Evolutionary conservation across 2,888 invertebrate genomes (phyloP).

Genomic region (Rhagonycha lutea): DNA sequence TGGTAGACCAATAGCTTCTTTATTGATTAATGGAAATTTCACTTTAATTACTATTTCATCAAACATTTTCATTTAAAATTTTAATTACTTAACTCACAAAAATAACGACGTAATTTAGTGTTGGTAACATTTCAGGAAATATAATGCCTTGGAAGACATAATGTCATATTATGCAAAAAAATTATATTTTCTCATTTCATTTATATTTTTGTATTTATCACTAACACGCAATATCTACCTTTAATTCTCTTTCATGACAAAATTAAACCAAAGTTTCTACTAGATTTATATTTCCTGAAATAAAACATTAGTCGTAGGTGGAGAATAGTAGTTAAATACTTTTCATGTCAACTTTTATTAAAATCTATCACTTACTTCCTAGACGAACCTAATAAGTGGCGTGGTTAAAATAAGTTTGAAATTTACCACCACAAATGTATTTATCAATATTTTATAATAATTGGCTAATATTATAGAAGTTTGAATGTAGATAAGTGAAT

Average conservation of each 20-base stretch:
- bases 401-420: not conserved
- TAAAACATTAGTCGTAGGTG: not conserved
- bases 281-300: not conserved
- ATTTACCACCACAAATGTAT: not conserved
- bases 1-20: not conserved
- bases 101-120: not conserved
- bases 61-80: not conserved
- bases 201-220: not conserved
- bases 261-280: not conserved
- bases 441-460: not conserved
- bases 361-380: not conserved
- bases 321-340: not conserved
- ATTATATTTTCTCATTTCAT: not conserved
- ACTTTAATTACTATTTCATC: not conserved
- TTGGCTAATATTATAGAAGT: not conserved
- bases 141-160: not conserved
- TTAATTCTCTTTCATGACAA: not conserved
- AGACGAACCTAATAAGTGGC: not conserved
- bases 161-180: not conserved
- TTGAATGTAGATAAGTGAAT: too few relatives aligned
- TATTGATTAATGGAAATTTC: not conserved
- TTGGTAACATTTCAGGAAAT: not conserved
- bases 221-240: not conserved
- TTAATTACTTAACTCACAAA: not conserved
- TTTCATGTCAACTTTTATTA: not conserved